A percentile compares a stretch with the other conserved stretches of the same genome.
phyloP scores from a whole-genome alignment of 2,113 vertebrate genomes.

The Zootoca vivipara region DNA sequence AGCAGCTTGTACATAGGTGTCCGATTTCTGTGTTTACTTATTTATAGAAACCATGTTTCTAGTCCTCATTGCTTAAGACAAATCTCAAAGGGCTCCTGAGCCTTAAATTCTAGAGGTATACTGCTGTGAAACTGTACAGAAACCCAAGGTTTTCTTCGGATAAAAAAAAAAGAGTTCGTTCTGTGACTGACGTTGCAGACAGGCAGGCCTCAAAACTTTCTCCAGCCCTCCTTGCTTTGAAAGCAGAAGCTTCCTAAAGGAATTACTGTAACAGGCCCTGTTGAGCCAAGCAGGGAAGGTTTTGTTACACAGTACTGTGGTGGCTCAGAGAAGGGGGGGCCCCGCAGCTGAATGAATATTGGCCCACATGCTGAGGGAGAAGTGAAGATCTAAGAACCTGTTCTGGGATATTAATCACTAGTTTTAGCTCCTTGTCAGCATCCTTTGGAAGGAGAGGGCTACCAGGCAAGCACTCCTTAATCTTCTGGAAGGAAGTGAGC shows the following conservation, averaged over 20 bases:
- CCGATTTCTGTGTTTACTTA: no score
- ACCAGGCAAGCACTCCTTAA: constrained; percentile 68
- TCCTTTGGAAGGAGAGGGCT: constrained; percentile 5
- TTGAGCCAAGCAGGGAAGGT: not conserved
- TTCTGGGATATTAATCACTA: constrained; percentile 9
- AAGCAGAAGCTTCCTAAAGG: not conserved
- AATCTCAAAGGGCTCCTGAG: not conserved
- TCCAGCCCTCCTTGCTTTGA: not conserved
- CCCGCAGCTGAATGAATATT: not conserved
- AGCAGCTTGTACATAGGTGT: not conserved
- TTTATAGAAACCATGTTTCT: not conserved
- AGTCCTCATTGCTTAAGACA: not conserved
- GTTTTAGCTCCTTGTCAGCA: not conserved
- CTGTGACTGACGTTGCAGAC: not conserved
- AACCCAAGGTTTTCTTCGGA: not conserved
- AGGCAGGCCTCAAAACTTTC: not conserved
- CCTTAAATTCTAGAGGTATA: not conserved
- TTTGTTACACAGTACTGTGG: not conserved
- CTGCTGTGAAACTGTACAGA: not conserved
- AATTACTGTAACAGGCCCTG: not conserved
- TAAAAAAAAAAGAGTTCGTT: not conserved
- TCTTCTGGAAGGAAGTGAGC: constrained; percentile 77
- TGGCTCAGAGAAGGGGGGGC: not conserved
- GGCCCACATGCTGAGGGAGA: not conserved
- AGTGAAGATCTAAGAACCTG: constrained; percentile 3